Evolutionary conservation across 2,888 invertebrate species (phyloP).

Genomic region (Macrophya alboannulata): DNA sequence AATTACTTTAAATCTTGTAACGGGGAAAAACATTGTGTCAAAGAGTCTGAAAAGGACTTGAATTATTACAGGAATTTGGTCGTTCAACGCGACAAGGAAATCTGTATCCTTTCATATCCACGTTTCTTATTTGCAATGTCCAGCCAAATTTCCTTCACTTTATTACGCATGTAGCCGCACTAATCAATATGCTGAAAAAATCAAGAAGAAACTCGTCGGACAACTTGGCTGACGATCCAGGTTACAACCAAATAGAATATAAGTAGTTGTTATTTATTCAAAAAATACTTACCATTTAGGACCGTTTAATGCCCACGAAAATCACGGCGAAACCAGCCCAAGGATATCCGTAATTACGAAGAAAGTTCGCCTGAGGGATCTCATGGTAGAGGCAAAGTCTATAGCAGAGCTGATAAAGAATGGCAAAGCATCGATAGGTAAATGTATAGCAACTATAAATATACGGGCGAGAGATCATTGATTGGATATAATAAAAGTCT

Average conservation of each 20-base stretch:
- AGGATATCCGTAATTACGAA: constrained; percentile 44
- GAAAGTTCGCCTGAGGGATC: constrained; percentile 32
- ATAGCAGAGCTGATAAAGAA: constrained; percentile 42
- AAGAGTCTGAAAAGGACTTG: constrained; percentile 60
- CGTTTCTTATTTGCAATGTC: neutral
- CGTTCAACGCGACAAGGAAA: constrained; percentile 77
- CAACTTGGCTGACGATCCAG: constrained; percentile 3
- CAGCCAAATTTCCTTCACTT: constrained; percentile 31
- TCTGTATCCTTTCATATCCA: constrained; percentile 76
- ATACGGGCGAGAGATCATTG: neutral
- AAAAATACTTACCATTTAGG: constrained; percentile 22
- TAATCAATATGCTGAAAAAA: constrained; percentile 66
- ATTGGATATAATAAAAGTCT: neutral
- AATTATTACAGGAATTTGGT: constrained; percentile 75
- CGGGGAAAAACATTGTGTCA: constrained; percentile 55
- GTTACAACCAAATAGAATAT: constrained; percentile 7
- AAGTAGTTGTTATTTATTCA: neutral
- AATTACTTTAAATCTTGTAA: constrained; percentile 60
- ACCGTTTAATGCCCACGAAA: neutral
- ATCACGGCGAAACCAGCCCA: constrained; percentile 8
- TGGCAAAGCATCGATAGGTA: constrained; percentile 42
- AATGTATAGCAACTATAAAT: neutral
- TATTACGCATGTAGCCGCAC: constrained; percentile 61
- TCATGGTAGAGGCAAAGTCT: constrained; percentile 31
- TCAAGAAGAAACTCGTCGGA: constrained; percentile 57